Evolutionary conservation across 2,797 vertebrate species (phyloP).

Genomic region (Phoxinus dragarum): DNA sequence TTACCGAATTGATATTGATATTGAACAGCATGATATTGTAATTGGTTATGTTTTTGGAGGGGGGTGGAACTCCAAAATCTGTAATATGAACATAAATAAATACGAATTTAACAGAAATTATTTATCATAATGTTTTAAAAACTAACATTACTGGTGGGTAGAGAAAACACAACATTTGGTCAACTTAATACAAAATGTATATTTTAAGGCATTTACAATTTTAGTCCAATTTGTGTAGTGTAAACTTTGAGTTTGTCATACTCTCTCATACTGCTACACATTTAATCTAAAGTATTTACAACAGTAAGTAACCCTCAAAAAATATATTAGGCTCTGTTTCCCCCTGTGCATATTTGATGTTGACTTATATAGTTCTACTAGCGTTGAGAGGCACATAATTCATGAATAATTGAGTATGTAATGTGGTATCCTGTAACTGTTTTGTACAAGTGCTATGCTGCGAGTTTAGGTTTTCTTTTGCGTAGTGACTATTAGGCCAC

Average conservation of each 20-base stretch:
- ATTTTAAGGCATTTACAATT: not conserved
- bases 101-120: not conserved
- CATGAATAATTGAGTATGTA: conserved; percentile 63
- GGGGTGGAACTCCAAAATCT: not conserved
- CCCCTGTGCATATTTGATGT: conserved; percentile 58
- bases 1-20: not conserved
- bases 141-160: not conserved
- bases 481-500: conserved; percentile 32
- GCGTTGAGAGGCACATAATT: conserved; percentile 48
- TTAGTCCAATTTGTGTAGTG: not conserved
- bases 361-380: conserved; percentile 57
- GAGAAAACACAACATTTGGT: not conserved
- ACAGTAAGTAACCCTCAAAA: conserved; percentile 1
- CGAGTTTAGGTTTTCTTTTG: conserved; percentile 55
- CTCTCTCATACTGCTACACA: too few relatives aligned
- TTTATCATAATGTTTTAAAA: not conserved
- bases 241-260: not conserved
- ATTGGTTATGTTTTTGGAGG: not conserved
- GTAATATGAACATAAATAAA: not conserved
- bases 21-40: not conserved
- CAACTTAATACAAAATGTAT: not conserved
- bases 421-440: conserved; percentile 60
- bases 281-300: not conserved
- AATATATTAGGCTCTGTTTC: conserved; percentile 30
- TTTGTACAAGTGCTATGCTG: conserved; percentile 58